phyloP scores from a whole-genome alignment of 92 coral and sea anemone species.

The Porites rus region DNA sequence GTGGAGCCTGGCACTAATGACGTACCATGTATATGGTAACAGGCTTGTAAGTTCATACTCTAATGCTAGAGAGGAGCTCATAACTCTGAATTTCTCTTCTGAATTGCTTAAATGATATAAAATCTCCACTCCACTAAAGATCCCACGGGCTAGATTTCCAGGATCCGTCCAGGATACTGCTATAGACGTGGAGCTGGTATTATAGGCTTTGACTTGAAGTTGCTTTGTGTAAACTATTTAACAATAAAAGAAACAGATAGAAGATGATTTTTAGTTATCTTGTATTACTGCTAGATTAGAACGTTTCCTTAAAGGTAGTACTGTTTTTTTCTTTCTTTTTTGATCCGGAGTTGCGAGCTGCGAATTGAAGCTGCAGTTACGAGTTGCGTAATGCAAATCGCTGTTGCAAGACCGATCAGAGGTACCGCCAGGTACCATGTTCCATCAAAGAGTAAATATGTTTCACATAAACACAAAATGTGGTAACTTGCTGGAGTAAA shows the following conservation, averaged over 20 bases:
- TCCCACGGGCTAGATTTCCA: not conserved
- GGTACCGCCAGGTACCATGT: too few species aligned
- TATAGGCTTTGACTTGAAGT: conserved; percentile 5
- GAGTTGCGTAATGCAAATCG: too few species aligned
- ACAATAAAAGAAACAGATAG: not conserved
- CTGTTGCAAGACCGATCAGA: too few species aligned
- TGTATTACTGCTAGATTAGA: too few species aligned
- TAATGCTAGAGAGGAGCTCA: not conserved
- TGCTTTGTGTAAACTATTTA: conserved; percentile 16
- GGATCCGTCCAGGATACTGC: conserved; percentile 29
- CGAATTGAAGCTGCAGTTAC: too few species aligned
- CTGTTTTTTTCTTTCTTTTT: too few species aligned
- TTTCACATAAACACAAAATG: too few species aligned
- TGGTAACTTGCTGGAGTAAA: too few species aligned
- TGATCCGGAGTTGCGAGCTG: too few species aligned
- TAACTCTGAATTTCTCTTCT: not conserved
- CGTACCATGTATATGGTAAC: conserved; percentile 14
- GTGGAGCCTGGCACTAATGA: conserved; percentile 19
- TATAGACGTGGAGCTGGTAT: not conserved
- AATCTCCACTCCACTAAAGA: conserved; percentile 22
- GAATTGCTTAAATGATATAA: conserved; percentile 23
- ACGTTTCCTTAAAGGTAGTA: too few species aligned
- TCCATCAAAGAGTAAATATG: too few species aligned
- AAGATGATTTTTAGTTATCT: not conserved
- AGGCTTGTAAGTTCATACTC: conserved; percentile 1